phyloP scores from a whole-genome alignment of 2,888 invertebrate genomes.

The Eupithecia insigniata region DNA sequence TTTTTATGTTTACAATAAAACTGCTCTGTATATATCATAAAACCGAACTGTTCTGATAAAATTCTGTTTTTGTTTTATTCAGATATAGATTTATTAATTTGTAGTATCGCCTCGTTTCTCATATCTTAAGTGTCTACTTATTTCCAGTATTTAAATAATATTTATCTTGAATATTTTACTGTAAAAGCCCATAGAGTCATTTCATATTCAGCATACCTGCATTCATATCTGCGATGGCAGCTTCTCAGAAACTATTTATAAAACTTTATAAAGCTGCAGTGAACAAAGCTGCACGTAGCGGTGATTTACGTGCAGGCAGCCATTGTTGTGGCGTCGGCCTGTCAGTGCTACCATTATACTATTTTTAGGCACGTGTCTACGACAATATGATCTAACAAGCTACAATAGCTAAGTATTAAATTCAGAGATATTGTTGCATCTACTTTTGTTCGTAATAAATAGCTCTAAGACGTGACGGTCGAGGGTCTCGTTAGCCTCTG shows the following conservation, averaged over 20 bases:
- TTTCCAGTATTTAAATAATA: neutral
- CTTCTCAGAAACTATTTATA: slow-evolving; percentile 38
- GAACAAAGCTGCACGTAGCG: slow-evolving; percentile 43
- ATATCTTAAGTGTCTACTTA: neutral
- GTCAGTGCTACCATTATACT: slow-evolving; percentile 40
- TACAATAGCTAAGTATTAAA: slow-evolving; percentile 25
- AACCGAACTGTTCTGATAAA: slow-evolving; percentile 3
- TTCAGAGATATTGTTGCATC: slow-evolving; percentile 22
- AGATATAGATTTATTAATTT: neutral
- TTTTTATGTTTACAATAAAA: slow-evolving; percentile 43
- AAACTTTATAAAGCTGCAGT: slow-evolving; percentile 36
- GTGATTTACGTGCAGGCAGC: slow-evolving; percentile 45
- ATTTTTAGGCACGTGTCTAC: slow-evolving; percentile 44
- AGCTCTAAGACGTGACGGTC: slow-evolving; percentile 51
- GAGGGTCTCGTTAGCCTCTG: slow-evolving; percentile 54
- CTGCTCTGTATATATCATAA: slow-evolving; percentile 11
- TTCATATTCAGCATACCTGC: neutral
- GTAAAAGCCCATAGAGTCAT: neutral
- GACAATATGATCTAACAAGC: slow-evolving; percentile 19
- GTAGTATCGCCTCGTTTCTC: neutral
- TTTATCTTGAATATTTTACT: neutral
- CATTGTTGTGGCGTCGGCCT: slow-evolving; percentile 41
- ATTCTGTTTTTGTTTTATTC: neutral
- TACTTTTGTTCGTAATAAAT: slow-evolving; percentile 55
- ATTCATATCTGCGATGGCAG: slow-evolving; percentile 26